These are phyloP conservation scores for Microplitis deprimator DNA, from an alignment of 2,888 invertebrate genomes.

Conservation along the genomic window DNA sequence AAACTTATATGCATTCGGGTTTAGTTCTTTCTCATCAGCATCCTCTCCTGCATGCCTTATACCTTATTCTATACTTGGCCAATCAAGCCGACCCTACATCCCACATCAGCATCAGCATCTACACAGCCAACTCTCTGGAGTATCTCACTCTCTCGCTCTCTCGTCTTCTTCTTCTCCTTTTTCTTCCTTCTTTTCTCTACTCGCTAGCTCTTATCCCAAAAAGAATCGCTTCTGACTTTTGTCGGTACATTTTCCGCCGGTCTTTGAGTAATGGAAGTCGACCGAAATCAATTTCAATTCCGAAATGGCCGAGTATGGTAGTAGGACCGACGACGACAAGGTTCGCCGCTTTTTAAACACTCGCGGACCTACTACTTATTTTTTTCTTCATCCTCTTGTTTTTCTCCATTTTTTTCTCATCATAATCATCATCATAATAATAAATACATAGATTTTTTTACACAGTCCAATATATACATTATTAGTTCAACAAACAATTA, in stretches of 20 bases:
- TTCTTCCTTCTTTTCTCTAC: background rate
- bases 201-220: slow-evolving; percentile 57
- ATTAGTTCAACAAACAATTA: background rate
- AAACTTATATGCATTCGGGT: slow-evolving; percentile 24
- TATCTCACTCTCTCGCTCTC: background rate
- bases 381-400: slow-evolving; percentile 27
- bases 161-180: background rate
- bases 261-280: slow-evolving; percentile 65
- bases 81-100: background rate
- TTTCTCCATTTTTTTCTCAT: slow-evolving; percentile 13
- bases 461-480: slow-evolving; percentile 20
- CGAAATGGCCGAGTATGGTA: slow-evolving; percentile 51
- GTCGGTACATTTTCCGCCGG: slow-evolving; percentile 61
- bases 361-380: slow-evolving; percentile 38
- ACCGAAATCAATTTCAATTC: slow-evolving; percentile 66
- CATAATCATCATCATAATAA: slow-evolving; percentile 13
- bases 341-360: slow-evolving; percentile 47
- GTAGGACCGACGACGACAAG: slow-evolving; percentile 36
- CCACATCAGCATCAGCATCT: background rate
- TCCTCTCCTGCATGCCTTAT: slow-evolving; percentile 7
- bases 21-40: slow-evolving; percentile 30
- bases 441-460: background rate
- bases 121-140: background rate
- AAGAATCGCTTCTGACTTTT: slow-evolving; percentile 63
- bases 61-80: background rate